Conservation (phyloP, 2,797 vertebrate genomes). For the Acipenser transmontanus region DNA sequence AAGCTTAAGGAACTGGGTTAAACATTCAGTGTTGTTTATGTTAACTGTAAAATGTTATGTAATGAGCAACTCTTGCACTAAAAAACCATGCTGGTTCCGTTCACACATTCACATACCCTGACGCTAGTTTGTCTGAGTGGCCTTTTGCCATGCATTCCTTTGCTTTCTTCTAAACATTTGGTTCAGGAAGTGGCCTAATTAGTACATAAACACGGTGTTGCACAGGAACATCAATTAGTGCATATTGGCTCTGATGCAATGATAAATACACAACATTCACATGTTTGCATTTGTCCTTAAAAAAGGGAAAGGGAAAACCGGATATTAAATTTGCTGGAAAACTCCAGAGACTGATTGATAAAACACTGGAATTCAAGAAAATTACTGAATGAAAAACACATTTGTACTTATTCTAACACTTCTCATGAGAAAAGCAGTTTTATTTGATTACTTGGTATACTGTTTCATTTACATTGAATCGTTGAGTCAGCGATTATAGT, state of each 20-base stretch:
- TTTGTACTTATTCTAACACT: neutral
- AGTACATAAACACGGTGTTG: constrained; percentile 67
- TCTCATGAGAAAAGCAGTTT: neutral
- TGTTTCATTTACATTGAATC: neutral
- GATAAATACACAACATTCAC: constrained; percentile 35
- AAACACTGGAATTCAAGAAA: neutral
- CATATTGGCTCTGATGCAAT: constrained; percentile 46
- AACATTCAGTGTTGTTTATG: neutral
- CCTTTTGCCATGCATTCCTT: constrained; percentile 65
- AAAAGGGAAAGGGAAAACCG: constrained; percentile 9
- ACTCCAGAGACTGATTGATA: neutral
- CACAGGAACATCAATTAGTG: constrained; percentile 63
- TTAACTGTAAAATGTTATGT: constrained; percentile 25
- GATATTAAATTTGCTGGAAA: constrained; percentile 25
- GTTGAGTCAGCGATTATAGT: constrained; percentile 7
- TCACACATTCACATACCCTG: constrained; percentile 33
- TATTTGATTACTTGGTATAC: neutral
- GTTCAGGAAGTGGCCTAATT: constrained; percentile 83
- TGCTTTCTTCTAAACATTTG: constrained; percentile 66
- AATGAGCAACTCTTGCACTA: constrained; percentile 17
- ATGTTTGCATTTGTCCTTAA: neutral
- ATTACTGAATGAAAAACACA: neutral
- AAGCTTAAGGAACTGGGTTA: neutral
- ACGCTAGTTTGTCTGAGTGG: constrained; percentile 59
- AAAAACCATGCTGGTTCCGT: constrained; percentile 5